Percentiles rank a stretch among this genome's conserved stretches.
phyloP scores from a whole-genome alignment of 2,797 vertebrate species.

The Microhierax caerulescens region DNA sequence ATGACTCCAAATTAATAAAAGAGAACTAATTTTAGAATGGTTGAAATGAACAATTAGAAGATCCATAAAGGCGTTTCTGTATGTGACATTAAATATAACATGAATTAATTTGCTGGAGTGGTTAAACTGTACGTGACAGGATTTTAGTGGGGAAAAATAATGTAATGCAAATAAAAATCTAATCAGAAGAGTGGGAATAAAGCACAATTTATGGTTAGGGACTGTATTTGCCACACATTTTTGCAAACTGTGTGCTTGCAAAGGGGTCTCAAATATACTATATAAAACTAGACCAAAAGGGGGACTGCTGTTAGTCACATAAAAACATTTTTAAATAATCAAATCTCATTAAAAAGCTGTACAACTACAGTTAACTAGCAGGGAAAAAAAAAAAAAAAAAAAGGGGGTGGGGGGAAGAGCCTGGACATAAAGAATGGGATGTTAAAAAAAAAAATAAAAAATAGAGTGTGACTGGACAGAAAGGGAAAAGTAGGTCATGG shows the following conservation, averaged over 20 bases:
- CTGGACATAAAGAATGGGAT: not conserved
- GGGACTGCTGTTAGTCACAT: not conserved
- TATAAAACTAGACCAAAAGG: not conserved
- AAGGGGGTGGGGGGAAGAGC: not conserved
- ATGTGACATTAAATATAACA: not conserved
- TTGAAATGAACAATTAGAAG: constrained; percentile 34
- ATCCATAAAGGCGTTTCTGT: not conserved
- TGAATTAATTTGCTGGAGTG: constrained; percentile 35
- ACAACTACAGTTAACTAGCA: not conserved
- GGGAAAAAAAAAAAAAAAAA: not conserved
- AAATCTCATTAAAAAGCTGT: constrained; percentile 13
- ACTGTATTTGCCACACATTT: not conserved
- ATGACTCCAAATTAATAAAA: constrained; percentile 30
- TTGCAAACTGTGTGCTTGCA: not conserved
- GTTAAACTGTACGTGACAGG: not conserved
- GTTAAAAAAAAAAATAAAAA: not conserved
- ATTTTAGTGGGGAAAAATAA: not conserved
- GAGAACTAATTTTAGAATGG: constrained; percentile 5
- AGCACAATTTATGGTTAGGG: not conserved
- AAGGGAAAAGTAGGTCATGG: not conserved
- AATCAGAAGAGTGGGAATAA: not conserved
- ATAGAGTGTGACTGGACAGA: not conserved
- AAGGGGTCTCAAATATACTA: not conserved
- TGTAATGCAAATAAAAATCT: constrained; percentile 11
- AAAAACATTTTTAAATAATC: not conserved